phyloP scores from a whole-genome alignment of 1,140 invertebrate species.

The Daktulosphaira vitifoliae region DNA sequence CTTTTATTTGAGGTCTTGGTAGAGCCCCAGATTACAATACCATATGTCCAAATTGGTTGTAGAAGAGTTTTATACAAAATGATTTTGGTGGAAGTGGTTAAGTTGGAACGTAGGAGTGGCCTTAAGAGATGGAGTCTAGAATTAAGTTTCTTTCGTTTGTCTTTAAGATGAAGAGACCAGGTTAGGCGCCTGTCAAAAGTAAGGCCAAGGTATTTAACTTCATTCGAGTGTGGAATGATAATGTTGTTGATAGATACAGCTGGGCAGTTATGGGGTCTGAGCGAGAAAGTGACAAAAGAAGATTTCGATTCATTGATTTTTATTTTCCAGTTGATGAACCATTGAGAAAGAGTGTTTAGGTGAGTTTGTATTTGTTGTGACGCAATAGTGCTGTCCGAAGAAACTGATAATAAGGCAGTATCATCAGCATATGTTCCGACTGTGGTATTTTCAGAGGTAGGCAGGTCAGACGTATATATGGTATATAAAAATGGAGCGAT shows the following conservation, averaged over 20 bases:
- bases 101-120: constrained; percentile 28
- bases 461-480: constrained; percentile 40
- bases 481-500: constrained; percentile 39
- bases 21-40: neutral
- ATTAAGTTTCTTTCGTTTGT: neutral
- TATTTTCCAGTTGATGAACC: neutral
- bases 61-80: neutral
- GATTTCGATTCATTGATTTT: constrained; percentile 5
- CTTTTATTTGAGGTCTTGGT: neutral
- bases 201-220: neutral
- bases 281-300: neutral
- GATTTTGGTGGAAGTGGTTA: neutral
- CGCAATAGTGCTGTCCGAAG: neutral
- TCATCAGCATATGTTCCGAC: constrained; percentile 40
- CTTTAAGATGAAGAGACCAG: neutral
- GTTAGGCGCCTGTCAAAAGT: neutral
- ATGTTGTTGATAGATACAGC: neutral
- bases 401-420: constrained; percentile 36
- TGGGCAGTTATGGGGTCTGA: neutral
- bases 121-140: neutral
- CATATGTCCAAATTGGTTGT: neutral
- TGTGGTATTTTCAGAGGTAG: constrained; percentile 32
- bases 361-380: neutral
- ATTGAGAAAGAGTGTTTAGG: neutral
- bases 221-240: neutral